These are phyloP conservation scores for Lethrus apterus DNA, from an alignment of 1,140 invertebrate species.

Conservation along the genomic window DNA sequence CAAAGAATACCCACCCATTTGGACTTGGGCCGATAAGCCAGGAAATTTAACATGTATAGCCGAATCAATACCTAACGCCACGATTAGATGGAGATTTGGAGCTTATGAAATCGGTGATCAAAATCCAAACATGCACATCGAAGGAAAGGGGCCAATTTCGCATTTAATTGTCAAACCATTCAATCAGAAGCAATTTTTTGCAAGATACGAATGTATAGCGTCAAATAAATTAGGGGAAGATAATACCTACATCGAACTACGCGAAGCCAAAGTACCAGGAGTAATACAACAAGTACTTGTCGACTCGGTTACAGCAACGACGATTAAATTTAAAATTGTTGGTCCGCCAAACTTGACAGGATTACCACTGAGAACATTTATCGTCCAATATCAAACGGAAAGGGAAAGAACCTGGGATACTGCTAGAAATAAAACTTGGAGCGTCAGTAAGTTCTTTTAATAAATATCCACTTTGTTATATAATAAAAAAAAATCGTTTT, in stretches of 20 bases:
- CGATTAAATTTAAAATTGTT: slow-evolving; percentile 68
- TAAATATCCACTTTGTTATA: background rate
- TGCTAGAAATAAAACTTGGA: slow-evolving; percentile 66
- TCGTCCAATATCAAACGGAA: slow-evolving; percentile 66
- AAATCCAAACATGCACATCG: slow-evolving; percentile 50
- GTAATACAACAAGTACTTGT: slow-evolving; percentile 51
- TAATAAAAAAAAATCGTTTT: background rate
- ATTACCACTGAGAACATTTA: slow-evolving; percentile 62
- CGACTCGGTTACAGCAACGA: slow-evolving; percentile 69
- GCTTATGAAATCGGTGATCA: slow-evolving; percentile 41
- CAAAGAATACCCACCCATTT: slow-evolving; percentile 57
- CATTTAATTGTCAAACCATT: slow-evolving; percentile 58
- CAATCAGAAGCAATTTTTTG: slow-evolving; percentile 24
- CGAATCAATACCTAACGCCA: slow-evolving; percentile 85
- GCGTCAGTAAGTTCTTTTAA: slow-evolving; percentile 47
- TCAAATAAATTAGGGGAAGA: slow-evolving; percentile 65
- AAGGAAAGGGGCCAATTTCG: slow-evolving; percentile 61
- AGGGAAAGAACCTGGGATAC: slow-evolving; percentile 57
- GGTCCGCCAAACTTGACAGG: slow-evolving; percentile 66
- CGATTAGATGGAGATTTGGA: slow-evolving; percentile 70
- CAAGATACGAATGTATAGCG: slow-evolving; percentile 74
- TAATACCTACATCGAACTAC: slow-evolving; percentile 60
- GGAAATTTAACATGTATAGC: slow-evolving; percentile 85
- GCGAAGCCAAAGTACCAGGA: slow-evolving; percentile 57
- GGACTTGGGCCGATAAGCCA: slow-evolving; percentile 71